Percentiles rank a stretch among this genome's conserved stretches.
These are phyloP conservation scores for Xestia xanthographa DNA, from an alignment of 2,888 invertebrate species.

Conservation along the genomic window DNA sequence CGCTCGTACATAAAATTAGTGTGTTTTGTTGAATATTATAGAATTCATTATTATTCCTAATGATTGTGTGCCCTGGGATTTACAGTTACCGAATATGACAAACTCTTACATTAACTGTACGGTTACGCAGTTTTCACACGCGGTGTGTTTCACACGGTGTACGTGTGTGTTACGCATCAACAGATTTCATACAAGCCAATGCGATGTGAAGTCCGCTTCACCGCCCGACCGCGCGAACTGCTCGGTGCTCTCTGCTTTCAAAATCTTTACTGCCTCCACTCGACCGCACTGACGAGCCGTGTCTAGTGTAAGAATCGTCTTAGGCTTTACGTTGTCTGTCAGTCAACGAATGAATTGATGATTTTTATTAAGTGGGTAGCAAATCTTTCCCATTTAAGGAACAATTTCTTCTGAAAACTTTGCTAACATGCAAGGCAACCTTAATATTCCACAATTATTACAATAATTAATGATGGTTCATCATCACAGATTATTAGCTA, in stretches of 20 bases:
- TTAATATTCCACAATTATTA: not conserved
- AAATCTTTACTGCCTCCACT: too few species aligned
- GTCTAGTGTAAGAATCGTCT: not conserved
- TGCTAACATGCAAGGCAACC: not conserved
- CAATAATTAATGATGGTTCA: not conserved
- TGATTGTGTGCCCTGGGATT: not conserved
- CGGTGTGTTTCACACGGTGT: too few species aligned
- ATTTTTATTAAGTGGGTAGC: not conserved
- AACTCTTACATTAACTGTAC: not conserved
- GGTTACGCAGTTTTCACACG: not conserved
- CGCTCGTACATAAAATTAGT: not conserved
- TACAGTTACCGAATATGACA: not conserved
- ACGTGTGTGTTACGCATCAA: too few species aligned
- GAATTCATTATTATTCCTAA: not conserved
- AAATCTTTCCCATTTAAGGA: not conserved
- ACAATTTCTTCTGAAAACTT: not conserved
- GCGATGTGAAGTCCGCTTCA: too few species aligned
- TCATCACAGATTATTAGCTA: not conserved
- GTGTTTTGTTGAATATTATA: not conserved
- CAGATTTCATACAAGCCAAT: too few species aligned
- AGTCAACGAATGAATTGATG: not conserved
- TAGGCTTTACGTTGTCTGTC: not conserved
- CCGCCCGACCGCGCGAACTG: too few species aligned
- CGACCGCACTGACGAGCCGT: too few species aligned
- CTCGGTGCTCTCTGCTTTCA: too few species aligned